Evolutionary conservation across 2,113 vertebrate genomes (phyloP).

Genomic region (Phrynosoma blainvillii): DNA sequence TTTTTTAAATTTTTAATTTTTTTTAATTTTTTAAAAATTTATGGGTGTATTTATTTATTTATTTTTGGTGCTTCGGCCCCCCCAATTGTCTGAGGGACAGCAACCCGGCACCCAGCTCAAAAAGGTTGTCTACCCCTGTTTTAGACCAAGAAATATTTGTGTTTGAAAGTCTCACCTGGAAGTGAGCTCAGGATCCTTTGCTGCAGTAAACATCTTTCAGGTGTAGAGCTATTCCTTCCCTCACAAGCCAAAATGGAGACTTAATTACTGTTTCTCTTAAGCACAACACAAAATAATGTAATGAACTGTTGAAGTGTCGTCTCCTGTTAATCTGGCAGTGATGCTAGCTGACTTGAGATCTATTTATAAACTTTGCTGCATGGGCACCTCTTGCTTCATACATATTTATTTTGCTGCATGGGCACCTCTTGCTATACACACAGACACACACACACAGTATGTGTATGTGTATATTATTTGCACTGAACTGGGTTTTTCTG

Average conservation of each 20-base stretch:
- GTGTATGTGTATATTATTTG: conserved; percentile 27
- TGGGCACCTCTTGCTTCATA: conserved; percentile 58
- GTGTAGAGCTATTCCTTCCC: conserved; percentile 66
- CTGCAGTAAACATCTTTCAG: conserved; percentile 56
- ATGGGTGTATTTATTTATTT: too few relatives aligned
- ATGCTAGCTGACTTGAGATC: conserved; percentile 69
- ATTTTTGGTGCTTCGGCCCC: too few relatives aligned
- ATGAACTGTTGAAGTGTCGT: conserved; percentile 75
- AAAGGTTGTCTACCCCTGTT: background rate
- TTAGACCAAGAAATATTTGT: conserved; percentile 12
- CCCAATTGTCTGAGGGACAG: too few relatives aligned
- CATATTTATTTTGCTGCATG: background rate
- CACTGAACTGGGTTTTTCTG: conserved; percentile 55
- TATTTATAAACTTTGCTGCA: conserved; percentile 75
- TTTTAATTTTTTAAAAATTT: too few relatives aligned
- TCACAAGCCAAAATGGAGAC: conserved; percentile 67
- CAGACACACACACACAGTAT: background rate
- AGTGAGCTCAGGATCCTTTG: conserved; percentile 50
- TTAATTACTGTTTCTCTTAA: conserved; percentile 77
- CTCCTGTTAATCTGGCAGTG: conserved; percentile 69
- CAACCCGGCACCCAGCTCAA: too few relatives aligned
- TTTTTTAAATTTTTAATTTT: too few relatives aligned
- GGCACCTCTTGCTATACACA: background rate
- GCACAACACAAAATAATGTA: conserved; percentile 76
- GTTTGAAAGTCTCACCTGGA: conserved; percentile 47